Evolutionary conservation across 2,797 vertebrate genomes (phyloP).

Genomic region (Fringilla coelebs): DNA sequence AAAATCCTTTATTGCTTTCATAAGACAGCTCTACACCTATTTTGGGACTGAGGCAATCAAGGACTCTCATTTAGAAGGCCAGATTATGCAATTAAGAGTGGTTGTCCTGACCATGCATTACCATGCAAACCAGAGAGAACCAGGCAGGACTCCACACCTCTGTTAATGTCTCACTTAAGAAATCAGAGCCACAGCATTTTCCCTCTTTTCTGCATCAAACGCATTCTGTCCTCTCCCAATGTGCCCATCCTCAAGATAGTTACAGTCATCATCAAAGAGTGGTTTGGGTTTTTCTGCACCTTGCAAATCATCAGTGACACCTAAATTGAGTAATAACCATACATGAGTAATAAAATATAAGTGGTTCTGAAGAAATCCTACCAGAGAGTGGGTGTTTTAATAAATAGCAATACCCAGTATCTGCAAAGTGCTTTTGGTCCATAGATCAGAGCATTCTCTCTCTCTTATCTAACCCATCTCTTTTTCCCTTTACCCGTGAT

Average conservation of each 20-base stretch:
- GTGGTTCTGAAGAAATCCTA: slow-evolving; percentile 55
- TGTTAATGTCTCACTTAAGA: not conserved
- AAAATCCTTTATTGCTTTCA: not conserved
- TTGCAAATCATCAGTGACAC: slow-evolving; percentile 22
- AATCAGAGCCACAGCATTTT: not conserved
- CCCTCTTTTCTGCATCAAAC: not conserved
- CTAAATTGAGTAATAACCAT: slow-evolving; percentile 40
- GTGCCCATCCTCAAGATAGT: not conserved
- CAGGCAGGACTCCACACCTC: not conserved
- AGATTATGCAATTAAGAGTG: not conserved
- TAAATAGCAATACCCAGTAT: slow-evolving; percentile 19
- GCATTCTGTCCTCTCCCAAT: not conserved
- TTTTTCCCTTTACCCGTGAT: slow-evolving; percentile 80
- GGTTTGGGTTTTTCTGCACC: slow-evolving; percentile 16
- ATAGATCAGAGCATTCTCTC: not conserved
- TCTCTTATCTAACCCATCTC: slow-evolving; percentile 26
- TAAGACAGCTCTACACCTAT: not conserved
- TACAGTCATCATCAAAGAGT: not conserved
- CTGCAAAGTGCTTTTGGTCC: slow-evolving; percentile 18
- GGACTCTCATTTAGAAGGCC: not conserved
- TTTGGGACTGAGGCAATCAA: not conserved
- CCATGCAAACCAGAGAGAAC: not conserved
- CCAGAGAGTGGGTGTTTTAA: slow-evolving; percentile 56
- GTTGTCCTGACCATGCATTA: not conserved
- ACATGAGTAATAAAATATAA: slow-evolving; percentile 39